Evolutionary conservation across 2,888 invertebrate species (phyloP), one percentile per base, ranked within the genome.

Genomic region (Synergus gifuensis): DNA sequence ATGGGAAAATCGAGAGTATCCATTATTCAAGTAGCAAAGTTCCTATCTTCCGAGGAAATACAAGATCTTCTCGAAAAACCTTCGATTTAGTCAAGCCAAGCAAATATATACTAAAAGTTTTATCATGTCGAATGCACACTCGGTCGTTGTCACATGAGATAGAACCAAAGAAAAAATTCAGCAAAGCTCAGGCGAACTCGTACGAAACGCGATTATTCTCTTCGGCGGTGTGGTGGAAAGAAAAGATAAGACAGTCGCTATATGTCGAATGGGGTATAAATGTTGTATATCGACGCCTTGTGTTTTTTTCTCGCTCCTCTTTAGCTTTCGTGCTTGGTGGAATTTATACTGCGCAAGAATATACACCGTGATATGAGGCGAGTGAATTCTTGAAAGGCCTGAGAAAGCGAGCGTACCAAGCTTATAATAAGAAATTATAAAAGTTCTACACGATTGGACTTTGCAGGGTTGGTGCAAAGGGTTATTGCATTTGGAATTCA

Each of bases 181-280:
- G 87, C 88, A 88, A 89, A 89, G 89, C 89, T 89, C 90, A 89
- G 89, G 89, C 90, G 85, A 88, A 88, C 88, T 89, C 87, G 85
- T 81, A 78, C 87, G 85, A 81, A 78, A 76, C 67, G 73, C 76
- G 77, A 60, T 60, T 58, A 80, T 81, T 80, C 79, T 83, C 76
- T 78, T 82, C 79, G 76, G 77, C 76, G 83, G 44, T 83, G 82
- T 83, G 77, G 77, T 82, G 54, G 69, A 83, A 81, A n/a, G 40
- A 67, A 66, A 78, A 66, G 49, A 49, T 54, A 73, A 54, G 49
- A 54, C 22, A 36, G 69, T 49, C 69, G 46, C 44, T 42, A 42
- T 18, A 67, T 67, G 64, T 67, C 67, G 44, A 18, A 22, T 22
- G 14, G 44, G 22, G 28, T 49, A 46, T 67, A 46, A 44, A 18